Evolutionary conservation across 2,797 vertebrate species (phyloP).

Genomic region (Betta splendens): DNA sequence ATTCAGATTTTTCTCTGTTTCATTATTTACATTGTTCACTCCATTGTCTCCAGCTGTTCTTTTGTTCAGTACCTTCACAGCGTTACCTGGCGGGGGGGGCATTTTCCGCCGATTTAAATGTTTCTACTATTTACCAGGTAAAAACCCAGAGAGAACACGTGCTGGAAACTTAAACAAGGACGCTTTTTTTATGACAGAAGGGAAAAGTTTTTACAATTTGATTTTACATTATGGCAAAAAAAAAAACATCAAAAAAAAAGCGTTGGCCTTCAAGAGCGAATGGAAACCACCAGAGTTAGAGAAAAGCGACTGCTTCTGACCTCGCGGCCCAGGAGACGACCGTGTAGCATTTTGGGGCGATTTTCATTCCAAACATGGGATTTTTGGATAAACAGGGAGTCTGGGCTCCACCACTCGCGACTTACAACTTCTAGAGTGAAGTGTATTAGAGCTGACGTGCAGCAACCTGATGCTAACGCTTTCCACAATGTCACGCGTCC

Average conservation of each 20-base stretch:
- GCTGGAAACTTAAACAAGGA: conserved; percentile 75
- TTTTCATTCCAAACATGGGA: conserved; percentile 27
- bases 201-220: conserved; percentile 39
- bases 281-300: conserved; percentile 53
- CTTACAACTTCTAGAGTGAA: conserved; percentile 19
- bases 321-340: conserved; percentile 20
- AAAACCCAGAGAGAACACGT: conserved; percentile 67
- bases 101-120: conserved; percentile 77
- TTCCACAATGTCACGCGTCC: conserved; percentile 59
- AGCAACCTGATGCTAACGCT: conserved; percentile 44
- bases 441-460: conserved; percentile 39
- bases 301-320: conserved; percentile 48
- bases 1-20: conserved; percentile 25
- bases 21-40: conserved; percentile 47
- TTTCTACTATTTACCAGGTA: conserved; percentile 76
- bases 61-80: conserved; percentile 59
- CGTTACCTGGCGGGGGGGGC: conserved; percentile 36
- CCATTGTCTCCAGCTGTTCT: conserved; percentile 60
- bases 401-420: conserved; percentile 21
- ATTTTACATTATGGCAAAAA: conserved; percentile 56
- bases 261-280: conserved; percentile 23
- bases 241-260: conserved; percentile 38
- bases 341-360: conserved; percentile 9
- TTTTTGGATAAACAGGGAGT: conserved; percentile 47
- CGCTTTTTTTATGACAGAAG: conserved; percentile 58